Evolutionary conservation across 1,140 invertebrate species (phyloP), one percentile per base, ranked within the genome.

Genomic region (Dreissena polymorpha): DNA sequence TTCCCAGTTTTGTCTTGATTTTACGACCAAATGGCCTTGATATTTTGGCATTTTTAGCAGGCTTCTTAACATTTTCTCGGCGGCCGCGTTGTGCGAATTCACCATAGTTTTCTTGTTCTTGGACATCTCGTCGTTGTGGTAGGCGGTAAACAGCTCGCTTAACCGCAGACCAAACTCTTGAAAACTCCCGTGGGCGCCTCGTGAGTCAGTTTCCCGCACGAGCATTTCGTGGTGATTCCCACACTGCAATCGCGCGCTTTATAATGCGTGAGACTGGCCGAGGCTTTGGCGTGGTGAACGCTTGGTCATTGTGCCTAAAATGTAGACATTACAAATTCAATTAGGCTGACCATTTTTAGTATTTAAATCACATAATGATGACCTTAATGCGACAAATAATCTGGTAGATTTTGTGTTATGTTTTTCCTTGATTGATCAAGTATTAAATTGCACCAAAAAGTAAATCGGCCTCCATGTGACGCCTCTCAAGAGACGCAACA

Each of bases 271-370:
- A 97, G 92, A 2, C 96, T 95, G 0, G 96, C 96, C 0, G 96
- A 95, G 0, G 95, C 94, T 12, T 97, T 92, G 0, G 96, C 96
- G 87, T 97, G 53, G 97, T 94, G 80, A 96, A 96, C 0, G 96
- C 96, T 68, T 96, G 96, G 92, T 97, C 97, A 96, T 94, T 57
- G 96, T 96, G 64, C 96, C 96, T 96, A 91, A 39, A 88, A 77
- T 67, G 67, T 57, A 23, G n/a, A 51, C 39, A 53, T 53, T 0
- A 21, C 7, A 21, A 63, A 63, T 63, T n/a, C 7, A 63, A 63
- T 63, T 2, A 7, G 60, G 23, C 60, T 63, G 60, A 10, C 10
- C 60, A 21, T 21, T 21, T n/a, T 21, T 7, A 25, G 23, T 21
- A 63, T 21, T 25, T 7, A 10, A 25, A 25, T 25, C 7, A 21